phyloP scores from a whole-genome alignment of 2,797 vertebrate species.

The Dendrocincla fuliginosa region DNA sequence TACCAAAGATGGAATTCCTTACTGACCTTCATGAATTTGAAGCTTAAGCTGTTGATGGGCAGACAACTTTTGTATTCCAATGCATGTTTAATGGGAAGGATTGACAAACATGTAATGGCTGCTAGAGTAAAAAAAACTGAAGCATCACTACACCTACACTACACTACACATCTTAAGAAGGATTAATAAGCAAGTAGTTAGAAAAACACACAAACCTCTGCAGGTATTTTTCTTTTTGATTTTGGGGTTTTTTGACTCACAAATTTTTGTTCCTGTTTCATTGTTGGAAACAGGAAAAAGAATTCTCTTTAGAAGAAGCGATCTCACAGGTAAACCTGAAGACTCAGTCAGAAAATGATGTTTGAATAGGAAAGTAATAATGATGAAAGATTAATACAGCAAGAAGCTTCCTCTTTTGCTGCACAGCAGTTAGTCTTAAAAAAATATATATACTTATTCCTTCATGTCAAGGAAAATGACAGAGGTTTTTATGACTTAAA shows the following conservation, averaged over 20 bases:
- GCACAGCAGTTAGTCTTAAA: neutral
- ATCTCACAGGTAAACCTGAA: neutral
- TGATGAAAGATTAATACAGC: neutral
- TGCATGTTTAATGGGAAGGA: neutral
- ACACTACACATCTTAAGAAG: neutral
- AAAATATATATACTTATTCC: neutral
- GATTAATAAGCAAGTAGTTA: neutral
- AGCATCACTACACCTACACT: neutral
- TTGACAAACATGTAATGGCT: neutral
- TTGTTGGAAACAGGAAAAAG: neutral
- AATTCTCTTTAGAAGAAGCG: neutral
- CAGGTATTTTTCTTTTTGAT: neutral
- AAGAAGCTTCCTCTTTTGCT: neutral
- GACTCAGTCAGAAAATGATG: fast-evolving
- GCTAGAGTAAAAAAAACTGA: neutral
- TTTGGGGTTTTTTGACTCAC: neutral
- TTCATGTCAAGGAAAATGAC: neutral
- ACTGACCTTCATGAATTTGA: neutral
- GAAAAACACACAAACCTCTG: neutral
- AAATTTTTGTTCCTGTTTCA: neutral
- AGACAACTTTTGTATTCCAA: neutral
- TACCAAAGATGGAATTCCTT: neutral
- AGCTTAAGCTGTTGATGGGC: neutral
- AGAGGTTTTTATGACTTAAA: neutral
- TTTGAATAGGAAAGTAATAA: neutral